Evolutionary conservation across 2,113 vertebrate species (phyloP).

Genomic region (Halichoeres trimaculatus): DNA sequence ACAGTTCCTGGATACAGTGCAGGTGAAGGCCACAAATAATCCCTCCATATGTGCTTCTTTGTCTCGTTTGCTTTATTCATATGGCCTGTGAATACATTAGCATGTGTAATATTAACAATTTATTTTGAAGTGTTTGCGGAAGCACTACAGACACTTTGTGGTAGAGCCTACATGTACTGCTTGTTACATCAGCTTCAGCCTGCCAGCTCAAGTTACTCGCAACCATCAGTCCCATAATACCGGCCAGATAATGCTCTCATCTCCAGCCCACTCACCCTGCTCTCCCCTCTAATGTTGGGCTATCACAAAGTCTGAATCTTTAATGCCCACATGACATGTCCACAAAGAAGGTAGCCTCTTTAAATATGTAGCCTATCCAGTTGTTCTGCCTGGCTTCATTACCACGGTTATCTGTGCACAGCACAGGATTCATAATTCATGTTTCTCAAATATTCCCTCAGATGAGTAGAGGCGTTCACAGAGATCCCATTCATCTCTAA

Average conservation of each 20-base stretch:
- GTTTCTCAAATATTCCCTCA: conserved; percentile 72
- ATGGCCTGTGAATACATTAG: conserved; percentile 3
- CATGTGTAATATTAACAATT: conserved; percentile 10
- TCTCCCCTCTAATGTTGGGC: conserved; percentile 29
- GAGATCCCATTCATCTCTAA: conserved; percentile 43
- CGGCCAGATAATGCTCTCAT: conserved; percentile 42
- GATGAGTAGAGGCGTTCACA: conserved; percentile 54
- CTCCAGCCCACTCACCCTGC: conserved; percentile 19
- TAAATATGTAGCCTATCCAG: conserved; percentile 75
- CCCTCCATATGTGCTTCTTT: background rate
- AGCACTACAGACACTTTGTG: background rate
- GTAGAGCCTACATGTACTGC: background rate
- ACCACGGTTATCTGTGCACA: conserved; percentile 57
- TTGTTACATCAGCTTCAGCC: background rate
- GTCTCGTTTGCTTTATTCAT: background rate
- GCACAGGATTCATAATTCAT: conserved; percentile 75
- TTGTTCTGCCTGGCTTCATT: conserved; percentile 70
- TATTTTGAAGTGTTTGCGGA: conserved; percentile 13
- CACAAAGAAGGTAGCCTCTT: conserved; percentile 68
- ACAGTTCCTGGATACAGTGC: too few relatives aligned
- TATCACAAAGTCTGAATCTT: conserved; percentile 67
- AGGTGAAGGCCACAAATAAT: conserved; percentile 17
- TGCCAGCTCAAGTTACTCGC: conserved; percentile 37
- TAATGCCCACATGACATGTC: conserved; percentile 64
- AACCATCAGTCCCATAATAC: conserved; percentile 15